phyloP scores from a whole-genome alignment of 2,113 vertebrate species.

The Crotophaga sulcirostris region DNA sequence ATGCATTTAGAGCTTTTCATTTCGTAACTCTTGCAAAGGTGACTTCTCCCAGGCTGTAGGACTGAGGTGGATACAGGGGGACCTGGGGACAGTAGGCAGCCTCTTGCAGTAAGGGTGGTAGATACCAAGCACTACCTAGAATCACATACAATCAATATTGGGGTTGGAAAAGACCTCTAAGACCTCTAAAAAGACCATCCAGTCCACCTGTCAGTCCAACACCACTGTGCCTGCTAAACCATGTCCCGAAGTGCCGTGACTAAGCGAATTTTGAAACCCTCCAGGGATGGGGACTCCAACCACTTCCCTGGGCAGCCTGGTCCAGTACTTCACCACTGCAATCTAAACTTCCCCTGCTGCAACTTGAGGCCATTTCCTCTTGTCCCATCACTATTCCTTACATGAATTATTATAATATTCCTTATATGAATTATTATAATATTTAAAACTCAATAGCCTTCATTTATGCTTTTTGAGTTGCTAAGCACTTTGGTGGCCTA shows the following conservation, averaged over 20 bases:
- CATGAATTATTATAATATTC: background rate
- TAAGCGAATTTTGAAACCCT: no score
- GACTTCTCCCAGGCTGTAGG: background rate
- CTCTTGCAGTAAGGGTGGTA: background rate
- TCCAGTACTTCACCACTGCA: no score
- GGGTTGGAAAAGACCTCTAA: no score
- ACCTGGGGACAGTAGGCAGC: background rate
- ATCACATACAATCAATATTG: no score
- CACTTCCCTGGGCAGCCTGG: no score
- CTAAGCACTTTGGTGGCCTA: background rate
- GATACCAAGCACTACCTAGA: accelerated
- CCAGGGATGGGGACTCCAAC: no score
- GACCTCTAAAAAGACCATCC: no score
- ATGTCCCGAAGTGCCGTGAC: no score
- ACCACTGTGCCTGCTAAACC: no score
- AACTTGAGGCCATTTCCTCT: no score
- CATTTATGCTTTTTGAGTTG: background rate
- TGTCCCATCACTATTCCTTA: background rate
- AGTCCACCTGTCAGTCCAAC: no score
- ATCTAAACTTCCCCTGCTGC: no score
- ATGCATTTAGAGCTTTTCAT: background rate
- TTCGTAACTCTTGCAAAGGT: background rate
- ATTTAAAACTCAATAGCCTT: background rate
- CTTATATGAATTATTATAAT: background rate
- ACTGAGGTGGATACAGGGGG: background rate